Evolutionary conservation across 2,797 vertebrate species (phyloP).

Genomic region (Forpus xanthops): DNA sequence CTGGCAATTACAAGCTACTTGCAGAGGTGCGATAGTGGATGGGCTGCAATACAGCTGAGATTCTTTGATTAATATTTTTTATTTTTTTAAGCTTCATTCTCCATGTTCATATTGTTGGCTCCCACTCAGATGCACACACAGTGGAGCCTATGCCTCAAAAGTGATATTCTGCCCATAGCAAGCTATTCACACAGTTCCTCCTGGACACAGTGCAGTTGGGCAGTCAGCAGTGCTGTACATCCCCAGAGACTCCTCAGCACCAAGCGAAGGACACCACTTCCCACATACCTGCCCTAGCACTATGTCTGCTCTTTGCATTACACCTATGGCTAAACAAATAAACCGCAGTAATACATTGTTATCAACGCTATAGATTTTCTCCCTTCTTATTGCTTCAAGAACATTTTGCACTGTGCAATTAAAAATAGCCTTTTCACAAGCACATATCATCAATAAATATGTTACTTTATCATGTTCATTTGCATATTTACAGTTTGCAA

Average conservation of each 20-base stretch:
- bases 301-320: background rate
- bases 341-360: background rate
- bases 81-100: background rate
- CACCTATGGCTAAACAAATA: background rate
- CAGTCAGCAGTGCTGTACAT: background rate
- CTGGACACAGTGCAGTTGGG: background rate
- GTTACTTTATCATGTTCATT: background rate
- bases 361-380: rapidly evolving
- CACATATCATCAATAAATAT: background rate
- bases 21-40: background rate
- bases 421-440: background rate
- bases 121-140: background rate
- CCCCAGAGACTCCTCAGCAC: background rate
- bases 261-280: background rate
- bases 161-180: background rate
- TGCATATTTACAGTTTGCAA: background rate
- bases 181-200: background rate
- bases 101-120: background rate
- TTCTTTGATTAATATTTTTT: background rate
- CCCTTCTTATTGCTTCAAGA: background rate
- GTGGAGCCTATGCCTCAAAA: background rate
- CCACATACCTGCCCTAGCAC: background rate
- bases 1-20: background rate
- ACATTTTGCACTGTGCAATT: background rate
- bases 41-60: background rate